These are phyloP conservation scores for Silvanus unidentatus DNA, from an alignment of 2,888 invertebrate species.

Conservation along the genomic window DNA sequence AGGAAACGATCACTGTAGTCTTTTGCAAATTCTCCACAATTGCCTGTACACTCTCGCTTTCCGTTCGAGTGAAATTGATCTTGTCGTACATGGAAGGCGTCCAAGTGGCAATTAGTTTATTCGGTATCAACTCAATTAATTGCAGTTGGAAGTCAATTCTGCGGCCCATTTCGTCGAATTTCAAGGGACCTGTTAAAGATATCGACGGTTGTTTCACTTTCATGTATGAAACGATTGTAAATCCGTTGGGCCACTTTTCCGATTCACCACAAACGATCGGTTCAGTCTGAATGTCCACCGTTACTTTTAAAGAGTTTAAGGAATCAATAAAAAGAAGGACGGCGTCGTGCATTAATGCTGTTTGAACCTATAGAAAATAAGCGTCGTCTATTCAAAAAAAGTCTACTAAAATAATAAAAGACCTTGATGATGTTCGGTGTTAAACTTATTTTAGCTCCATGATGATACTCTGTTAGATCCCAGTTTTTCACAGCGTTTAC, in stretches of 20 bases:
- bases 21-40: constrained; percentile 48
- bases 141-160: constrained; percentile 56
- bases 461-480: constrained; percentile 21
- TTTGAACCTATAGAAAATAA: constrained; percentile 52
- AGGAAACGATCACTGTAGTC: constrained; percentile 53
- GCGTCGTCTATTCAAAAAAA: too few relatives aligned
- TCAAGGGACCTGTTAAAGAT: constrained; percentile 61
- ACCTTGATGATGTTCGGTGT: constrained; percentile 11
- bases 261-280: constrained; percentile 28
- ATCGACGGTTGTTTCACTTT: constrained; percentile 39
- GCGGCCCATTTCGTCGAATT: constrained; percentile 63
- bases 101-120: constrained; percentile 53
- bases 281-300: constrained; percentile 20
- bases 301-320: constrained; percentile 28
- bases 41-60: constrained; percentile 40
- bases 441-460: constrained; percentile 10
- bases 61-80: constrained; percentile 28
- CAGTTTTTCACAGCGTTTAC: constrained; percentile 19
- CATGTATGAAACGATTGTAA: constrained; percentile 60
- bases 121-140: constrained; percentile 58
- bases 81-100: constrained; percentile 29
- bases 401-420: background rate
- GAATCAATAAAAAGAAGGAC: constrained; percentile 59
- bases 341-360: constrained; percentile 65
- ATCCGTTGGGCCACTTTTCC: constrained; percentile 54